phyloP scores from a whole-genome alignment of 2,113 vertebrate genomes.

The Asarcornis scutulata region DNA sequence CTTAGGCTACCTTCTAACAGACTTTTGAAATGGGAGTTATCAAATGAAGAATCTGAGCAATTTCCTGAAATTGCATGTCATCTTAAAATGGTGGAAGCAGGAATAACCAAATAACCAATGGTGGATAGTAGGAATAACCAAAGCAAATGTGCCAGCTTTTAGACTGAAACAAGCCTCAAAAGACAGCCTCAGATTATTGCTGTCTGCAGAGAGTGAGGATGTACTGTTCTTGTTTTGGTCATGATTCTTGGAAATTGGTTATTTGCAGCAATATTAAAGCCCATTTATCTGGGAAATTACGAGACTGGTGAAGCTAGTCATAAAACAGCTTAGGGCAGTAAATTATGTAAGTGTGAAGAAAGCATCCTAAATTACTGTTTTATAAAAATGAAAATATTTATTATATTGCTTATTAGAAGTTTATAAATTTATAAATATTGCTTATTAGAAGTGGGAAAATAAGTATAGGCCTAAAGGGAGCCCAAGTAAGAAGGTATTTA shows the following conservation, averaged over 20 bases:
- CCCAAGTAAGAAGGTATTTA: neutral
- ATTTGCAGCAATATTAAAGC: neutral
- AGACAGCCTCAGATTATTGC: neutral
- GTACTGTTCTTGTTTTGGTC: constrained; percentile 11
- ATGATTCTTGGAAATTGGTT: constrained; percentile 1
- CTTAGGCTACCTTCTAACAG: neutral
- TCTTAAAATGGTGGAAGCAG: neutral
- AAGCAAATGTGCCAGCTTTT: constrained; percentile 7
- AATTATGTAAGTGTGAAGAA: constrained; percentile 8
- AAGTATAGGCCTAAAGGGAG: neutral
- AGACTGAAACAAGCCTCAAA: neutral
- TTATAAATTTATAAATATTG: neutral
- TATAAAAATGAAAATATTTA: neutral
- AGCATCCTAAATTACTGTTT: neutral
- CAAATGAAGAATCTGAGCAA: constrained; percentile 25
- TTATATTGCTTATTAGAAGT: neutral
- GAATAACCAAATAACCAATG: neutral
- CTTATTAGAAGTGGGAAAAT: neutral
- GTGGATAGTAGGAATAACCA: constrained; percentile 5
- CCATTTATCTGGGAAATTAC: constrained; percentile 29
- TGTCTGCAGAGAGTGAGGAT: neutral
- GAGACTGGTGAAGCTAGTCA: neutral
- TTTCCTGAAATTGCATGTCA: constrained; percentile 44
- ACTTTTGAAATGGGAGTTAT: constrained; percentile 31
- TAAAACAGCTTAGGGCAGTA: neutral